Evolutionary conservation across 1,140 invertebrate genomes (phyloP), one percentile per base, ranked within the genome.

Genomic region (Panulirus ornatus): DNA sequence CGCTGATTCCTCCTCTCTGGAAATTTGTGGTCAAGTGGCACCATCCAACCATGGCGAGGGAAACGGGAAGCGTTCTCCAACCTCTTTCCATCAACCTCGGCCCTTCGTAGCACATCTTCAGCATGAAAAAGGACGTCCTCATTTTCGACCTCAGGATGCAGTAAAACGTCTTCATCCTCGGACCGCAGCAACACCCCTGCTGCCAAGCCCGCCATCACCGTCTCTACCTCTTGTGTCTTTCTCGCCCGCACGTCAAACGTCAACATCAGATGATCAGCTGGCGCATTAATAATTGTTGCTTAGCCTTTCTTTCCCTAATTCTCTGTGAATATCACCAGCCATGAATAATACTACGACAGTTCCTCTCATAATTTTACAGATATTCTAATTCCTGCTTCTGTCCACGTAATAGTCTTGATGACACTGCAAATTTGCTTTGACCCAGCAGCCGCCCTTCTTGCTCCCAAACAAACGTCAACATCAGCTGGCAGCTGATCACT

Each of bases 21-120:
- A 94, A 96, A 97, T 91, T 95, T 94, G 94, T 98, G 96, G 94
- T 97, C 95, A 91, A 98, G 94, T 92, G 95, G 95, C 81, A 97
- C 94, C 93, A 96, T 96, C 92, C 97, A 95, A 19, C 96, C 96
- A 93, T 95, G 95, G 9, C 84, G 73, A 19, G 90, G 90, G 40
- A 91, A 91, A 2, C 84, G 71, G 36, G 90, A 91, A 2, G 66
- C 63, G 38, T 91, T 91, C n/a, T 85, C 83, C 30, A 85, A 44
- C 30, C 36, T 73, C 6, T 42, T 38, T 9, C 58, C 63, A 16
- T 44, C 82, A 11, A 3, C 38, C 8, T 38, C 9, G 47, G 27
- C 79, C 27, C 47, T 38, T 3, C 27, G 34, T 38, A n/a, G 75
- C 75, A n/a, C 75, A 3, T 73, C 71, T 3, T 73, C 1, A 3